Evolutionary conservation across 2,888 invertebrate species (phyloP).

Genomic region (Dioctria linearis): DNA sequence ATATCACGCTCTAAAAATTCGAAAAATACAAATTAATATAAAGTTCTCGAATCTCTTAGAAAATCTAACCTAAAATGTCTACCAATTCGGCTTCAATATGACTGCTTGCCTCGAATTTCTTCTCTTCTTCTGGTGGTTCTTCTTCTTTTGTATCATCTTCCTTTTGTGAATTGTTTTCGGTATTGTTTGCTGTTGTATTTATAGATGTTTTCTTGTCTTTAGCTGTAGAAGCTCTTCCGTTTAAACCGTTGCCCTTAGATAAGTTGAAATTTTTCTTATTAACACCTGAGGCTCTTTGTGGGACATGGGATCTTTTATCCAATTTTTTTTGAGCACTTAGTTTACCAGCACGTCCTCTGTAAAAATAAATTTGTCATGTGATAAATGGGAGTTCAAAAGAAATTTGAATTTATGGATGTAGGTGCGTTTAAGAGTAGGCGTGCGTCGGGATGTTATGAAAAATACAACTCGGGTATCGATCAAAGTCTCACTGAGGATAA

Average conservation of each 20-base stretch:
- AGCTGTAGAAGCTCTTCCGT: constrained; percentile 57
- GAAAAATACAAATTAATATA: not conserved
- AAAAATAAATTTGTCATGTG: constrained; percentile 52
- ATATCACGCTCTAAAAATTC: constrained; percentile 87
- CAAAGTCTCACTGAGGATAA: too few relatives aligned
- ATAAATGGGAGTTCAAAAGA: too few relatives aligned
- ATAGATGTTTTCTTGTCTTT: constrained; percentile 46
- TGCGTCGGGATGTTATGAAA: too few relatives aligned
- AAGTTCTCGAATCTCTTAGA: not conserved
- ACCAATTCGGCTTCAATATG: constrained; percentile 92
- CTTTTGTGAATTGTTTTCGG: constrained; percentile 72
- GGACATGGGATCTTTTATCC: constrained; percentile 12
- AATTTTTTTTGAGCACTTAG: constrained; percentile 56
- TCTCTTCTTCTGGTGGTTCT: constrained; percentile 78
- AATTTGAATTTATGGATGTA: too few relatives aligned
- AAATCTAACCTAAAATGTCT: constrained; percentile 83
- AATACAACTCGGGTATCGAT: too few relatives aligned
- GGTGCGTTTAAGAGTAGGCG: too few relatives aligned
- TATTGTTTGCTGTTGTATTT: not conserved
- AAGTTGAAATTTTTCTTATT: constrained; percentile 31
- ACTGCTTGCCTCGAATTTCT: constrained; percentile 86
- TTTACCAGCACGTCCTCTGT: constrained; percentile 57
- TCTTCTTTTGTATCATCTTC: constrained; percentile 79
- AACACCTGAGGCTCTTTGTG: constrained; percentile 27
- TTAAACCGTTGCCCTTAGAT: constrained; percentile 6